phyloP scores from a whole-genome alignment of 1,140 invertebrate species.

The Neelides sp. region DNA sequence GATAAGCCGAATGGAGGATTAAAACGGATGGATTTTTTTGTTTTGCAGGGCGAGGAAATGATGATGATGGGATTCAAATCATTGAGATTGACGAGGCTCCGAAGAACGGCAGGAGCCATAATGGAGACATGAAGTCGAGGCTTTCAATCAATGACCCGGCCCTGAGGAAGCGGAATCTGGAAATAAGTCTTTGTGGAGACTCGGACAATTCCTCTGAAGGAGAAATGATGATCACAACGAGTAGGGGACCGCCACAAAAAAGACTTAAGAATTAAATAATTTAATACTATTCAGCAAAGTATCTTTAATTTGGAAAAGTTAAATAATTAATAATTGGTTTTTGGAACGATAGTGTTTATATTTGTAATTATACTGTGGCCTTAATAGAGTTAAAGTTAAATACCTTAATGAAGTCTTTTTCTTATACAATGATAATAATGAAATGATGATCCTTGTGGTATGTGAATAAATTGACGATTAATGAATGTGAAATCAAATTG shows the following conservation, averaged over 20 bases:
- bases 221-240: constrained; percentile 20
- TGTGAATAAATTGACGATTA: no score
- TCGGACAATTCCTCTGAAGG: constrained; percentile 27
- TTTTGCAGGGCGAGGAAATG: constrained; percentile 13
- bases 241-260: constrained; percentile 20
- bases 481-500: no score
- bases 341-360: no score
- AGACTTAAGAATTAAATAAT: constrained; percentile 24
- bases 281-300: no score
- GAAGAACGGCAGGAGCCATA: constrained; percentile 22
- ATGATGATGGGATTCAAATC: constrained; percentile 30
- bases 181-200: constrained; percentile 30
- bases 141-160: constrained; percentile 27
- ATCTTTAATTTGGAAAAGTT: no score
- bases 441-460: no score
- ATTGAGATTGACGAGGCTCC: constrained; percentile 31
- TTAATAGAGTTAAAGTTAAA: no score
- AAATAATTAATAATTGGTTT: no score
- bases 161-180: constrained; percentile 29
- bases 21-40: no score
- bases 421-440: no score
- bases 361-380: no score
- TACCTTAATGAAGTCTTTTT: no score
- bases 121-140: constrained; percentile 24
- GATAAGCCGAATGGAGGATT: neutral